A percentile compares a stretch with the other conserved stretches of the same genome.
Conservation (phyloP, 2,888 invertebrate species). For the Brachypterus glaber region DNA sequence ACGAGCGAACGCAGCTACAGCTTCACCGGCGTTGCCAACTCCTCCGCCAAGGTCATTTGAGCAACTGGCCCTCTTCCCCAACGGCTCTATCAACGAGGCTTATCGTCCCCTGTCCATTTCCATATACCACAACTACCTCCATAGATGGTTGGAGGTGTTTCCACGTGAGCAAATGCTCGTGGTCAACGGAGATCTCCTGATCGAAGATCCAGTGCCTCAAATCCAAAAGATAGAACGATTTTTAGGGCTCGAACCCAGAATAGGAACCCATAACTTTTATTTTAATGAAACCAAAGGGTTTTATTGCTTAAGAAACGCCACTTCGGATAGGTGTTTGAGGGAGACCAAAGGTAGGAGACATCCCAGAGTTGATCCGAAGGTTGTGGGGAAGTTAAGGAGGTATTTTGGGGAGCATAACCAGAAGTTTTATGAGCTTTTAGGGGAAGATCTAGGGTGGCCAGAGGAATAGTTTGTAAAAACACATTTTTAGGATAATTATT, state of each 20-base stretch:
- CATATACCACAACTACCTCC: slow-evolving; percentile 83
- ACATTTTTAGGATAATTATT: slow-evolving; percentile 5
- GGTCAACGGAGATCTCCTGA: slow-evolving; percentile 87
- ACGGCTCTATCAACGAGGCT: slow-evolving; percentile 74
- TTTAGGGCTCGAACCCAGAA: slow-evolving; percentile 60
- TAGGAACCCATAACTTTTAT: slow-evolving; percentile 82
- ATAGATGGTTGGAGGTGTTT: slow-evolving; percentile 86
- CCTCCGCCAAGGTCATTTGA: slow-evolving; percentile 55
- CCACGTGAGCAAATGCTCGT: slow-evolving; percentile 83
- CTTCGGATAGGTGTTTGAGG: slow-evolving; percentile 73
- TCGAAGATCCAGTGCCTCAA: slow-evolving; percentile 83
- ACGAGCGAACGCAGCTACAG: slow-evolving; percentile 70
- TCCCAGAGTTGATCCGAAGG: slow-evolving; percentile 71
- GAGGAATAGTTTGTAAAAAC: slow-evolving; percentile 46
- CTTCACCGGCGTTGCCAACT: slow-evolving; percentile 49
- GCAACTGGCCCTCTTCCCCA: slow-evolving; percentile 68
- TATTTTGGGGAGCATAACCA: slow-evolving; percentile 90
- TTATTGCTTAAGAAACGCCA: slow-evolving; percentile 81
- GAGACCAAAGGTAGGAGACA: slow-evolving; percentile 76
- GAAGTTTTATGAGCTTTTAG: slow-evolving; percentile 85
- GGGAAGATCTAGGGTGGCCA: slow-evolving; percentile 89
- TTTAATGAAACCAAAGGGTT: slow-evolving; percentile 96
- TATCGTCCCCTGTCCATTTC: slow-evolving; percentile 81
- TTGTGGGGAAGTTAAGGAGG: slow-evolving; percentile 68
- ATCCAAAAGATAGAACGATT: slow-evolving; percentile 80